These are phyloP conservation scores for Dissostichus mawsoni DNA, from an alignment of 2,113 vertebrate genomes.

Conservation along the genomic window DNA sequence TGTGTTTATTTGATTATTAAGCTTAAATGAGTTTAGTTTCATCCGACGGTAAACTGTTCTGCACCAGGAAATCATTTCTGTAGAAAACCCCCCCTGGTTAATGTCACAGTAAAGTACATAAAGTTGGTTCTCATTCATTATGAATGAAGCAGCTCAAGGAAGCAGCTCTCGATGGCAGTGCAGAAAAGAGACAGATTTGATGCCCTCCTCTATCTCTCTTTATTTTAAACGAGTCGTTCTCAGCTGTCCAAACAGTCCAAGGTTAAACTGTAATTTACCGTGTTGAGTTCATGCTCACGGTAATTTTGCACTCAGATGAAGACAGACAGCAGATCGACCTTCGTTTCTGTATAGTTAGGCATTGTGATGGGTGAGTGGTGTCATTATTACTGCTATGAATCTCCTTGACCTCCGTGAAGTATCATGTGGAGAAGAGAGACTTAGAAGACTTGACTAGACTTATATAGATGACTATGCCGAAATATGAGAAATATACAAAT, in stretches of 20 bases:
- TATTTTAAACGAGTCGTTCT: constrained; percentile 5
- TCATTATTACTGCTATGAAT: not conserved
- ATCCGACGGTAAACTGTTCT: not conserved
- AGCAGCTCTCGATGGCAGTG: not conserved
- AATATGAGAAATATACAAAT: not conserved
- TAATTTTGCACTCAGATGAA: constrained; percentile 41
- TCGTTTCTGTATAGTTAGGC: constrained; percentile 19
- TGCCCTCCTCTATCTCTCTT: not conserved
- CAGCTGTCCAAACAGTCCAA: constrained; percentile 35
- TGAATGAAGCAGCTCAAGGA: constrained; percentile 20
- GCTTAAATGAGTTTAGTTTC: not conserved
- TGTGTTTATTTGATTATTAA: constrained; percentile 1
- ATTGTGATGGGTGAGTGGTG: not conserved
- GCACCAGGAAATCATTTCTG: not conserved
- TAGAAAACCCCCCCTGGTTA: constrained; percentile 11
- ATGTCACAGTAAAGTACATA: constrained; percentile 4
- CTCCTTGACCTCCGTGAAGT: not conserved
- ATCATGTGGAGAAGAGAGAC: not conserved
- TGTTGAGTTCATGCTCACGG: not conserved
- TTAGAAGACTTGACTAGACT: not conserved
- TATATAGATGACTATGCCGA: not conserved
- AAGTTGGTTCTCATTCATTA: constrained; percentile 25
- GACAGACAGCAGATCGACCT: constrained; percentile 39
- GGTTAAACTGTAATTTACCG: constrained; percentile 41
- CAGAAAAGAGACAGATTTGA: constrained; percentile 7